Evolutionary conservation across 1,140 invertebrate species (phyloP).

Genomic region (Drosophila mayri): DNA sequence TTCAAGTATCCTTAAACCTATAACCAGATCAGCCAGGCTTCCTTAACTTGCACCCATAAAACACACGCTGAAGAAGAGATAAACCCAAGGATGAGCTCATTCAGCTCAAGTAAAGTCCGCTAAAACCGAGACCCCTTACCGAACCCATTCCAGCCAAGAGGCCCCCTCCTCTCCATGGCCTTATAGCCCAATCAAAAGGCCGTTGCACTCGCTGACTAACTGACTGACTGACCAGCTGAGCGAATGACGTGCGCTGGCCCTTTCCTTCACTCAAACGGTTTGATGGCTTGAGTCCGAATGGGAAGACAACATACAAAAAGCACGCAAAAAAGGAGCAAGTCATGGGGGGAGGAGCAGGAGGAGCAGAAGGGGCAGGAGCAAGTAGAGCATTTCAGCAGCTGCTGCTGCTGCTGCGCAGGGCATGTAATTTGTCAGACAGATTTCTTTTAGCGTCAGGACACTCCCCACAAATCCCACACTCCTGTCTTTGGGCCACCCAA

Average conservation of each 20-base stretch:
- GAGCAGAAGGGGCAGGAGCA: constrained; percentile 1
- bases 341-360: constrained; percentile 15
- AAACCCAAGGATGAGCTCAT: constrained; percentile 42
- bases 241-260: constrained; percentile 50
- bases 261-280: constrained; percentile 35
- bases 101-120: constrained; percentile 27
- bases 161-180: constrained; percentile 15
- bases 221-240: constrained; percentile 42
- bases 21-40: neutral
- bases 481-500: constrained; percentile 2
- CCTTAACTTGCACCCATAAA: neutral
- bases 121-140: constrained; percentile 22
- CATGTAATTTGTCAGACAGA: constrained; percentile 80
- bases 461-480: constrained; percentile 15
- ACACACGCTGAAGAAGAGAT: constrained; percentile 8
- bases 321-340: constrained; percentile 22
- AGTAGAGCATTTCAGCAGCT: constrained; percentile 55
- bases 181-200: constrained; percentile 51
- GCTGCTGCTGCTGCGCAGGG: constrained; percentile 59
- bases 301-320: constrained; percentile 31
- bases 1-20: too few relatives aligned
- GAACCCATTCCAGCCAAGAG: constrained; percentile 3
- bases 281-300: constrained; percentile 49
- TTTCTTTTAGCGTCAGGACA: constrained; percentile 64
- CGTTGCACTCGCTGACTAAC: constrained; percentile 53